Base-by-base conservation (phyloP, 1,140 invertebrate species). In the Heliothis virescens region DNA sequence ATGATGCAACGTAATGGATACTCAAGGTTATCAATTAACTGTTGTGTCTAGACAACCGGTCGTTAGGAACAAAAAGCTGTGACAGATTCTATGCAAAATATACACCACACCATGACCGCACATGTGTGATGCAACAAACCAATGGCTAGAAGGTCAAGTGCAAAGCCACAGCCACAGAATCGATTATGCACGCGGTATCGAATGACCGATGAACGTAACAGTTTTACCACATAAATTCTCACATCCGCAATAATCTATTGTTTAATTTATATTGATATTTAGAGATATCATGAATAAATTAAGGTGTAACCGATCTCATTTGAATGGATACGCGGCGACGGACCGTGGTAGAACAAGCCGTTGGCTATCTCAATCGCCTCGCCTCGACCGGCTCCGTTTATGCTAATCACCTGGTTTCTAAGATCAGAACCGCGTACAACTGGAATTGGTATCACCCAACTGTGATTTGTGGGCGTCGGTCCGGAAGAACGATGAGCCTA, bases 401-500 rank as follows among this genome's bases (percentile, higher is more conserved):
- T 87, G 86, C 80, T 88, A 88, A 90, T 91, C 62, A 79, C 78
- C 83, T 83, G 83, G 82, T 87, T 85, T 84, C 82, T 85, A 80
- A 84, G 50, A 83, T 79, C 79, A 57, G 79, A 77, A 78, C 75
- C 75, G 63, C 75, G 41, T 59, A 78, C 53, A 47, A 81, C 65
- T 77, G 79, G 80, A 76, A 83, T 79, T 74, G 59, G 83, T 83
- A 83, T 75, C 63, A 79, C 78, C 78, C 72, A 85, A 72, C 16
- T 59, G 81, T 85, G 79, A 85, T 87, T 90, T 88, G 89, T 89
- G 81, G 81, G 82, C 83, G 82, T 82, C 69, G 73, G 9, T 57
- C 62, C 87, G 88, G 88, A 90, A 90, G 87, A 90, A 55, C 85
- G 86, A 90, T 88, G 87, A 80, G 82, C 83, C 73, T 55, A 80